Percentiles rank a stretch among this genome's conserved stretches.
These are phyloP conservation scores for Chydorus sphaericus DNA, from an alignment of 2,888 invertebrate species.

Conservation along the genomic window DNA sequence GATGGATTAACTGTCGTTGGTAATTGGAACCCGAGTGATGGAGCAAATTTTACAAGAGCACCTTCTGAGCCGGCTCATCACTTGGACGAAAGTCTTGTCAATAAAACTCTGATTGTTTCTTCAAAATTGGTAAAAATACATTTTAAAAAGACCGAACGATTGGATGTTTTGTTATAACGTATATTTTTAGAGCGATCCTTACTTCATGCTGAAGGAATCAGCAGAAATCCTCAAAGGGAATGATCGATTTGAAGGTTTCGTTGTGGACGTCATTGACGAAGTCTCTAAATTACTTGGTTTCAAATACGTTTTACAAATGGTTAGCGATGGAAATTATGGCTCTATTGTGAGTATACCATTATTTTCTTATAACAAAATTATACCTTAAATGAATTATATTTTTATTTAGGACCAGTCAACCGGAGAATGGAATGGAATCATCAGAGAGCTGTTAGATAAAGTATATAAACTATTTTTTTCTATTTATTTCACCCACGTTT, in stretches of 20 bases:
- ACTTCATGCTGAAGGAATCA: conserved; percentile 18
- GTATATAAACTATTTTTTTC: conserved; percentile 36
- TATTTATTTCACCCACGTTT: neutral
- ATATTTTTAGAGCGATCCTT: conserved; percentile 20
- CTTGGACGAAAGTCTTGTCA: conserved; percentile 45
- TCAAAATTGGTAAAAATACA: conserved; percentile 33
- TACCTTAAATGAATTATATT: no score
- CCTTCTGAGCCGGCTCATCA: conserved; percentile 66
- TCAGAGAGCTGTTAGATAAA: conserved; percentile 57
- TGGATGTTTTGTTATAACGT: neutral
- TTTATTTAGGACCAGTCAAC: conserved; percentile 60
- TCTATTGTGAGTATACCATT: no score
- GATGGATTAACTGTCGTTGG: conserved; percentile 72
- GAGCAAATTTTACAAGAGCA: conserved; percentile 72
- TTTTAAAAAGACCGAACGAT: neutral
- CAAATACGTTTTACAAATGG: conserved; percentile 71
- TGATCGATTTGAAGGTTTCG: conserved; percentile 32
- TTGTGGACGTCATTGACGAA: conserved; percentile 36
- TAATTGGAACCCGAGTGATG: conserved; percentile 64
- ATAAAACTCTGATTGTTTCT: conserved; percentile 36
- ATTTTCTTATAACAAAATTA: no score
- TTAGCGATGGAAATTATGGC: conserved; percentile 73
- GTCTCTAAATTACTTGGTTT: conserved; percentile 62
- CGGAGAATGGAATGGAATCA: conserved; percentile 68
- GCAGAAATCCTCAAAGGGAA: conserved; percentile 16